phyloP scores from a whole-genome alignment of 2,888 invertebrate species.

The Drosophila cognata region DNA sequence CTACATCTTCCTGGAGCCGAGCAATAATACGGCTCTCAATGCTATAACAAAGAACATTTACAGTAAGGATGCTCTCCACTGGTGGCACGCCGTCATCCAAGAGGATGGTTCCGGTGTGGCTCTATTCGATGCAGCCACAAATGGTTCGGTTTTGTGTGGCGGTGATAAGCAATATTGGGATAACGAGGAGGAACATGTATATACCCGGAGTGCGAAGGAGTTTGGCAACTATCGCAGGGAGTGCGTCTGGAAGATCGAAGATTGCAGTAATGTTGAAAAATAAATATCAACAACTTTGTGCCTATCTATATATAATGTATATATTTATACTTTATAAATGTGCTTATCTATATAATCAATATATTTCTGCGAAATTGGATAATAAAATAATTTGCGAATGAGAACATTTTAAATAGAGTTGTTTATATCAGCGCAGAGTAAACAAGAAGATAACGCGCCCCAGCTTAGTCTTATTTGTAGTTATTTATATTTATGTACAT shows the following conservation, averaged over 20 bases:
- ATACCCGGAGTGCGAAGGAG: constrained; percentile 60
- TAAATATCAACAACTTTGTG: not conserved
- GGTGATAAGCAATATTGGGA: constrained; percentile 64
- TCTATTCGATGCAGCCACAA: constrained; percentile 54
- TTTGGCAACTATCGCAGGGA: constrained; percentile 50
- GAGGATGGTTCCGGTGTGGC: constrained; percentile 51
- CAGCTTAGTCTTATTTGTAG: not conserved
- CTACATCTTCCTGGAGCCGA: constrained; percentile 54
- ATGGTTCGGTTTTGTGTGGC: constrained; percentile 62
- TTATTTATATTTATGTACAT: not conserved
- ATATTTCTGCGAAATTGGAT: not conserved
- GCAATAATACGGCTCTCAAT: constrained; percentile 19
- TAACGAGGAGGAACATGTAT: constrained; percentile 66
- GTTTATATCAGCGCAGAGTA: not conserved
- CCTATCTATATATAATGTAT: not conserved
- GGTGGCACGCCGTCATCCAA: constrained; percentile 60
- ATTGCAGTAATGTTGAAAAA: constrained; percentile 61
- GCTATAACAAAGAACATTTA: constrained; percentile 72
- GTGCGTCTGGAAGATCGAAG: constrained; percentile 74
- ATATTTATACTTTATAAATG: not conserved
- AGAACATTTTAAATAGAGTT: not conserved
- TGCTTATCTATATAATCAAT: not conserved
- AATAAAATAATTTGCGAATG: constrained; percentile 2
- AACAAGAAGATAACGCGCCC: not conserved
- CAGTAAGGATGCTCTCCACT: constrained; percentile 46